phyloP scores from a whole-genome alignment of 2,113 vertebrate species.

The Chiloscyllium plagiosum region DNA sequence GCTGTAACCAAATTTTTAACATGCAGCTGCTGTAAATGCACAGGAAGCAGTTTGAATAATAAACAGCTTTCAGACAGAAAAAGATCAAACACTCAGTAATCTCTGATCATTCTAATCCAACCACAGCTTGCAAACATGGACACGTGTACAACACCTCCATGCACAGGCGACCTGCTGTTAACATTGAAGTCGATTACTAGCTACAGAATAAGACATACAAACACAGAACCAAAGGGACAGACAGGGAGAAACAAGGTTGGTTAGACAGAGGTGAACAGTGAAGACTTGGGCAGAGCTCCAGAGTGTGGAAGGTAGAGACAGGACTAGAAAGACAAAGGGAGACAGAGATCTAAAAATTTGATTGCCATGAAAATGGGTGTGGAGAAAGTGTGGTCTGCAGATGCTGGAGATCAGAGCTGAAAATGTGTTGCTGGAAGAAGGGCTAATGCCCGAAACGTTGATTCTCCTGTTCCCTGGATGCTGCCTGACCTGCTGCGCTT shows the following conservation, averaged over 20 bases:
- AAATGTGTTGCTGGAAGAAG: too few relatives aligned
- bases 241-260: not conserved
- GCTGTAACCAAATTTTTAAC: slow-evolving; percentile 3
- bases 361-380: not conserved
- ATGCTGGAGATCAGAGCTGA: too few relatives aligned
- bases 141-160: slow-evolving; percentile 30
- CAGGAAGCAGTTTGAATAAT: slow-evolving; percentile 36
- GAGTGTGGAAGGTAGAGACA: not conserved
- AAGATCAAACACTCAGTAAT: slow-evolving; percentile 36
- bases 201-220: not conserved
- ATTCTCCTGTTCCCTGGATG: too few relatives aligned
- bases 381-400: too few relatives aligned
- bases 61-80: slow-evolving; percentile 37
- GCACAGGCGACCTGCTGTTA: slow-evolving; percentile 26
- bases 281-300: not conserved
- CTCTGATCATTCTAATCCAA: slow-evolving; percentile 36
- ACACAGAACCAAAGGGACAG: not conserved
- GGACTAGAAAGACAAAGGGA: not conserved
- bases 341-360: not conserved
- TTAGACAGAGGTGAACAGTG: not conserved
- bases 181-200: not conserved
- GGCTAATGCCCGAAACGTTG: too few relatives aligned
- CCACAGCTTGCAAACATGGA: slow-evolving; percentile 27
- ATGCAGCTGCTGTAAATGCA: slow-evolving; percentile 19
- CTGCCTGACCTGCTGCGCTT: too few relatives aligned